Evolutionary conservation across 2,797 vertebrate species (phyloP).

Genomic region (Pelochelys cantorii): DNA sequence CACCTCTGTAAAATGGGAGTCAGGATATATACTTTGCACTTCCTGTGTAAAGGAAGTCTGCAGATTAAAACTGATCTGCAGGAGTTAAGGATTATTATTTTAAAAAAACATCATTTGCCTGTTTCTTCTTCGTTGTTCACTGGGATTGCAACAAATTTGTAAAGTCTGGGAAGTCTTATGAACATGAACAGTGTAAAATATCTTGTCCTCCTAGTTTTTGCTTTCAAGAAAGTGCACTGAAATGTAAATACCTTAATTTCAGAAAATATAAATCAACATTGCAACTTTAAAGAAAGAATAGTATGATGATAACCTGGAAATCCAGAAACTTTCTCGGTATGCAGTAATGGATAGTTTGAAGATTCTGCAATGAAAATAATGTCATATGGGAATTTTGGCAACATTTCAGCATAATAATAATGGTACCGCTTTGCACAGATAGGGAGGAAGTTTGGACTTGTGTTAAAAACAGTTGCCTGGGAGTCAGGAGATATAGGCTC

Average conservation of each 20-base stretch:
- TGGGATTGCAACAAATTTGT: background rate
- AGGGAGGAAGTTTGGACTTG: background rate
- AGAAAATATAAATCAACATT: slow-evolving; percentile 13
- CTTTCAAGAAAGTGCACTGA: slow-evolving; percentile 30
- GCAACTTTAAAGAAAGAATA: background rate
- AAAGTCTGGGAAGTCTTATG: too few relatives aligned
- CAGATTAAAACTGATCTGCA: background rate
- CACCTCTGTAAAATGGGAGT: background rate
- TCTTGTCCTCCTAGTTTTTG: slow-evolving; percentile 16
- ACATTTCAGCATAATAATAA: background rate
- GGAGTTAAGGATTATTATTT: background rate
- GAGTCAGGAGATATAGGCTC: background rate
- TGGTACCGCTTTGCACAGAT: background rate
- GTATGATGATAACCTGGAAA: background rate
- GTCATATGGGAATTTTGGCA: background rate
- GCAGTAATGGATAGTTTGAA: background rate
- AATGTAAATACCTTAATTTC: slow-evolving; percentile 41
- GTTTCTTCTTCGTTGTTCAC: background rate
- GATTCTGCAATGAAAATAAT: background rate
- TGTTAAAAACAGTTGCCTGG: background rate
- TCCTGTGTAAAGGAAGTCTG: background rate
- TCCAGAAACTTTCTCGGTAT: slow-evolving; percentile 10
- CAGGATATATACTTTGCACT: background rate
- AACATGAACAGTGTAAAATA: background rate
- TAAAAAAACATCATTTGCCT: background rate